Conservation (phyloP, 1,140 invertebrate species). For the Drosophila nigrodunni region DNA sequence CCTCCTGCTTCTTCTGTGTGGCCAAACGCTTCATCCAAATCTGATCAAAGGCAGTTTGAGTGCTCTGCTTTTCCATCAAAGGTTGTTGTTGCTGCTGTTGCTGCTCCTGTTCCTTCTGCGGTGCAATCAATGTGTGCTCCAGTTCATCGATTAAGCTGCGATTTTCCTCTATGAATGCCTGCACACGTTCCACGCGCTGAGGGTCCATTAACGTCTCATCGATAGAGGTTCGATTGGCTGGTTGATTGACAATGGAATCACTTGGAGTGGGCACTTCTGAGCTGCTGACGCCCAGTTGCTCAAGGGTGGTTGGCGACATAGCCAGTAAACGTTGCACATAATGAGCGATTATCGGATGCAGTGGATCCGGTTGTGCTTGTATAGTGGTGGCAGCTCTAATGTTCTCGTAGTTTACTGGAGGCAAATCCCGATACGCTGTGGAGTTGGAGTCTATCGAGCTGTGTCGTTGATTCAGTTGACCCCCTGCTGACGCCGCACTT, state of each 20-base stretch:
- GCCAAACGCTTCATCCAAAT: constrained; percentile 61
- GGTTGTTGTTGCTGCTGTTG: neutral
- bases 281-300: constrained; percentile 55
- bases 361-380: neutral
- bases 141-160: constrained; percentile 74
- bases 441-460: constrained; percentile 76
- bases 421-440: constrained; percentile 74
- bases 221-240: constrained; percentile 41
- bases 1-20: constrained; percentile 27
- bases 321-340: constrained; percentile 76
- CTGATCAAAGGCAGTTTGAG: constrained; percentile 45
- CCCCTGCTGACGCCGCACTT: neutral
- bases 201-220: constrained; percentile 14
- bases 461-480: constrained; percentile 46
- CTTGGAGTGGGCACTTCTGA: constrained; percentile 69
- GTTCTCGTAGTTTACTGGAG: constrained; percentile 56
- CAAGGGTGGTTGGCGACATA: constrained; percentile 62
- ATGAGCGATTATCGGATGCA: constrained; percentile 70
- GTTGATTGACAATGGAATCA: constrained; percentile 65
- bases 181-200: constrained; percentile 53
- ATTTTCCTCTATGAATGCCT: constrained; percentile 76
- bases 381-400: neutral
- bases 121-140: constrained; percentile 65
- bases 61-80: neutral
- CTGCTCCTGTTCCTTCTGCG: constrained; percentile 36